Evolutionary conservation across 2,113 vertebrate genomes (phyloP).

Genomic region (Isurus oxyrinchus): DNA sequence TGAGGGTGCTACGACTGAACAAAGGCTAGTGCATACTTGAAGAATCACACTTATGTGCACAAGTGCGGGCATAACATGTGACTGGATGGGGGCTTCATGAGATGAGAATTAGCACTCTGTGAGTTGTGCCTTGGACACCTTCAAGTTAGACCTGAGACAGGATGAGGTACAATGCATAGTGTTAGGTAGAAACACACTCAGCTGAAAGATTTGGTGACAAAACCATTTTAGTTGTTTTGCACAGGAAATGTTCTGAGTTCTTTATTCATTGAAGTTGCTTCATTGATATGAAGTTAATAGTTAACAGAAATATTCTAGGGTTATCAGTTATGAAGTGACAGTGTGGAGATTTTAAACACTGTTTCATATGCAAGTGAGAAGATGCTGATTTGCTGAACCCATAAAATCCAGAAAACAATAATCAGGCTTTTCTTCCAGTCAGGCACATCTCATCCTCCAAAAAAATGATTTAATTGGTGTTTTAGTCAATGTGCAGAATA

Average conservation of each 20-base stretch:
- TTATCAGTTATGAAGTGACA: background rate
- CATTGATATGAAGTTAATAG: background rate
- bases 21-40: background rate
- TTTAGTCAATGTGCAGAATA: constrained; percentile 3
- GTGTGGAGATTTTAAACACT: background rate
- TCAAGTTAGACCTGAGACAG: background rate
- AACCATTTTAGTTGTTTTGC: background rate
- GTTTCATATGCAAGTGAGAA: background rate
- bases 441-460: background rate
- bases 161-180: background rate
- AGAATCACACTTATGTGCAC: background rate
- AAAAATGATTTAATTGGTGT: background rate
- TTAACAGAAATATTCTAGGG: background rate
- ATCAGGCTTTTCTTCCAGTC: background rate
- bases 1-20: too few species aligned
- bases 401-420: background rate
- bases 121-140: background rate
- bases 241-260: background rate
- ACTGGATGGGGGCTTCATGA: too few species aligned
- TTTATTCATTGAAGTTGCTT: background rate
- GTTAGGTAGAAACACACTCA: background rate
- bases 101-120: background rate
- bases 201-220: background rate
- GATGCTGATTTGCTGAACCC: background rate
- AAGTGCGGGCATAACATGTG: background rate